These are phyloP conservation scores for Brachionus rubens DNA, from an alignment of 1,140 invertebrate genomes.

Conservation along the genomic window DNA sequence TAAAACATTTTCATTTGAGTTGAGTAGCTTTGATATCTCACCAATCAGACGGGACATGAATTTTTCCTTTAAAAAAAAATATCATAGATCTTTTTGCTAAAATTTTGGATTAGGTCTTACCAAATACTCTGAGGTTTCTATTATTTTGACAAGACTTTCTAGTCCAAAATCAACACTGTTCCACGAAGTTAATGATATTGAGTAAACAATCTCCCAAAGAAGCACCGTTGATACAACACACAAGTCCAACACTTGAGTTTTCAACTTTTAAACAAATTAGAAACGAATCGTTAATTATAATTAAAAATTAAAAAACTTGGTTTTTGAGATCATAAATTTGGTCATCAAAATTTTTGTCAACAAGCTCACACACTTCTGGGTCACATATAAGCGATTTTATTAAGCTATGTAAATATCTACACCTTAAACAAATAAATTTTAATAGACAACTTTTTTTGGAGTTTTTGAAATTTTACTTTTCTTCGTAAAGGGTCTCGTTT, in stretches of 20 bases:
- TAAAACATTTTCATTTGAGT: neutral
- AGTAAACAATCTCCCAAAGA: constrained; percentile 1
- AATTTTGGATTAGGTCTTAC: neutral
- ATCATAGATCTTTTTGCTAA: neutral
- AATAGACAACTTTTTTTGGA: too few species aligned
- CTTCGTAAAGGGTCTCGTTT: constrained; percentile 24
- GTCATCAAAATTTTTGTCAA: neutral
- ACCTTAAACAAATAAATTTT: neutral
- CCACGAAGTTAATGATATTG: constrained; percentile 27
- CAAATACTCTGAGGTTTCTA: neutral
- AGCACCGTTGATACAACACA: neutral
- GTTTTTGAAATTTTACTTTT: constrained; percentile 26
- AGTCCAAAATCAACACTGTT: neutral
- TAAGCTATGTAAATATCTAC: neutral
- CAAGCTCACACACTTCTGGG: neutral
- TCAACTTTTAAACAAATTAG: neutral
- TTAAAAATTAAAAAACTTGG: neutral
- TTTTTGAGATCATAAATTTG: neutral
- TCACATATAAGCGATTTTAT: neutral
- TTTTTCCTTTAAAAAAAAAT: neutral
- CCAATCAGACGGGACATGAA: neutral
- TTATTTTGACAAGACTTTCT: constrained; percentile 3
- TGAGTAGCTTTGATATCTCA: constrained; percentile 3
- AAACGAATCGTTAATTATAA: neutral
- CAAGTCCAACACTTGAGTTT: neutral